Evolutionary conservation across 2,888 invertebrate species (phyloP).

Genomic region (Drosophila merina): DNA sequence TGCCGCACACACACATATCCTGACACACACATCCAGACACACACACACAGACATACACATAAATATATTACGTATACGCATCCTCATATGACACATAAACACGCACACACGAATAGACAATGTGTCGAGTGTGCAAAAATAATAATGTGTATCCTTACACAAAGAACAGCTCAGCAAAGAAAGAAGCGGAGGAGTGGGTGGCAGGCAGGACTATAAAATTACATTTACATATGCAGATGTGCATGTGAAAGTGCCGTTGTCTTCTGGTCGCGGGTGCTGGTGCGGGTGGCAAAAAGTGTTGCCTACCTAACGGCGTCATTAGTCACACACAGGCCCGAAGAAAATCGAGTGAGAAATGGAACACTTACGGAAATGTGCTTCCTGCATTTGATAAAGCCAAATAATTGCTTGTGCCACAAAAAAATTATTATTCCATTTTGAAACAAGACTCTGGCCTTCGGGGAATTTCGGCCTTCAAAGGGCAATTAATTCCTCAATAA

Average conservation of each 20-base stretch:
- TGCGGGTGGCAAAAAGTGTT: constrained; percentile 51
- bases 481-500: not conserved
- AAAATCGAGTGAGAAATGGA: constrained; percentile 27
- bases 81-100: constrained; percentile 10
- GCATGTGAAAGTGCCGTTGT: constrained; percentile 8
- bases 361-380: constrained; percentile 30
- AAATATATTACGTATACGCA: not conserved
- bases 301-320: constrained; percentile 60
- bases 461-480: not conserved
- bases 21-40: constrained; percentile 4
- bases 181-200: constrained; percentile 10
- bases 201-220: constrained; percentile 41
- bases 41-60: not conserved
- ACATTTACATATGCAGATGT: constrained; percentile 40
- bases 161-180: constrained; percentile 42
- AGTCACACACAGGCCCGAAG: constrained; percentile 29
- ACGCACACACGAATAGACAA: constrained; percentile 26
- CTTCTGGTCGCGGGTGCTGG: not conserved
- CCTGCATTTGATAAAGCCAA: constrained; percentile 17
- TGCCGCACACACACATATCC: constrained; percentile 34
- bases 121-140: constrained; percentile 60
- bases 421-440: constrained; percentile 7
- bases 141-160: constrained; percentile 46
- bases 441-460: not conserved
- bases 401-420: not conserved